Evolutionary conservation across 2,113 vertebrate species (phyloP), one percentile per base, ranked within the genome.

Genomic region (Ammodramus savannarum): DNA sequence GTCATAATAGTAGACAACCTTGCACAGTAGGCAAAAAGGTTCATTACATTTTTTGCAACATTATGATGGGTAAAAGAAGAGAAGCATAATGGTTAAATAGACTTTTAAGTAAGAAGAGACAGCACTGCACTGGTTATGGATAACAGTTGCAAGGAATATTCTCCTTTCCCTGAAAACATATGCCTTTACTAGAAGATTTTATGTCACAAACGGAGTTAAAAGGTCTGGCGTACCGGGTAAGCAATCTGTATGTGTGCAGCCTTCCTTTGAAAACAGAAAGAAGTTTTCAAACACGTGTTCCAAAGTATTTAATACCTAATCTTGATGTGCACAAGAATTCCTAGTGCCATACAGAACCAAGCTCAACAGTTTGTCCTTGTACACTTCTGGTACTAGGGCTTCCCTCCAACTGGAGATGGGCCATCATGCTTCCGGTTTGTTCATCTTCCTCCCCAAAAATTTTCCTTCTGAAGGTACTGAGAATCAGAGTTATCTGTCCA

Each of bases 181-280:
- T 63, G 6, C 23, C 13, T 85, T 83, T 65, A 32, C 20, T 55
- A 25, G 13, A 46, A 75, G 17, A 32, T 55, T 83, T 87, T 38
- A 22, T 41, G 4, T 73, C 21, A 58, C 10, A 34, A 39, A 80
- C 17, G 48, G 19, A 51, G 52, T 27, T 55, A 21, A 76, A 89
- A 44, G 6, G 5, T 68, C 44, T 73, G 44, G 39, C 27, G 52
- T n/a, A 36, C 20, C 10, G 13, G 16, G 14, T n/a, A 79, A 87
- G 19, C 9, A 61, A 43, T 8, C 7, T 39, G 2, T 29, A 69
- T 14, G n/a, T 1, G 0, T 32, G 20, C 0, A 0, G 21, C 9
- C 48, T 68, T 72, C 36, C 44, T 59, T 54, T 52, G 26, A 72
- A 75, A 89, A 59, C 1, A 85, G 65, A 46, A 0, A 36, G 31